These are phyloP conservation scores for Chiroxiphia lanceolata DNA, from an alignment of 2,797 vertebrate species.

Conservation along the genomic window DNA sequence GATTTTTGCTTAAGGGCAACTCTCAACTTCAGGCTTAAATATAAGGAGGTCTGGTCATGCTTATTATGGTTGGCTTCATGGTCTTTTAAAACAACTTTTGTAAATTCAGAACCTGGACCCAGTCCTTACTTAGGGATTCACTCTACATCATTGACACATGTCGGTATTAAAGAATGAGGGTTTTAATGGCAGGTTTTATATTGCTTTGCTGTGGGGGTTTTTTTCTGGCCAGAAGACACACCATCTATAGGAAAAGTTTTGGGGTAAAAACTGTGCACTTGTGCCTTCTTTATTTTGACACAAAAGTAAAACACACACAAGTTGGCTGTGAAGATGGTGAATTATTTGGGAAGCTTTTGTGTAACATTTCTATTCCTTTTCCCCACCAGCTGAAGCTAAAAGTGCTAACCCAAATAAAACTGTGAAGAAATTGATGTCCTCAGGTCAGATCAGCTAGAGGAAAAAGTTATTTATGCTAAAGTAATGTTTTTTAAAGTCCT, in stretches of 20 bases:
- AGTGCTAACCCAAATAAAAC: neutral
- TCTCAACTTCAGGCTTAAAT: neutral
- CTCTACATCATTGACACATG: neutral
- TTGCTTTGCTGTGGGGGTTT: neutral
- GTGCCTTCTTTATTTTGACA: neutral
- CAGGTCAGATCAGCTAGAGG: neutral
- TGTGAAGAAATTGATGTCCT: neutral
- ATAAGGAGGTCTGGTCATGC: neutral
- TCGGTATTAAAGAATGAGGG: neutral
- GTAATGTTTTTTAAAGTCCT: neutral
- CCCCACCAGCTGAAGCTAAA: neutral
- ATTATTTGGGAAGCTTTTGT: neutral
- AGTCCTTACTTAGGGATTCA: neutral
- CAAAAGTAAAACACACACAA: accelerated
- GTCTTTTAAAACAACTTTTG: neutral
- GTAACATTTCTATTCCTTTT: neutral
- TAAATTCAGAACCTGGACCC: neutral
- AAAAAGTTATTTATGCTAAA: neutral
- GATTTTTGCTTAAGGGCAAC: neutral
- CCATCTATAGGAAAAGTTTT: neutral
- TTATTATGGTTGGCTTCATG: neutral
- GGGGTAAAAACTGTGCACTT: neutral
- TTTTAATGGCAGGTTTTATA: neutral
- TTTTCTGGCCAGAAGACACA: neutral
- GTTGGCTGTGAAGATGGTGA: neutral